Percentiles rank a stretch among this genome's conserved stretches.
phyloP scores from a whole-genome alignment of 1,140 invertebrate species.

The Sitodiplosis mosellana region DNA sequence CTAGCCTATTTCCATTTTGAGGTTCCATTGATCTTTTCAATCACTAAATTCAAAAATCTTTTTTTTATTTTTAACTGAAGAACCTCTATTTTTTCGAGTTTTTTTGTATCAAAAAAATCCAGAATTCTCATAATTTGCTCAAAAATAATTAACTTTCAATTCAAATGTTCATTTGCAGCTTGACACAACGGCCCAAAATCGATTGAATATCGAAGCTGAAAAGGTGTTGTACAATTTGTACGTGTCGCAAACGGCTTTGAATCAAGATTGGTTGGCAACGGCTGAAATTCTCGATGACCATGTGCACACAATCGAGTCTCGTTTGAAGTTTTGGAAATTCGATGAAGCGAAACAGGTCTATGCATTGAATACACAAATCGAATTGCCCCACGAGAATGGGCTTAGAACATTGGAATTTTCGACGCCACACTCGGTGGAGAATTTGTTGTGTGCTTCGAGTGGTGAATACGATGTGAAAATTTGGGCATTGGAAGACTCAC shows the following conservation, averaged over 20 bases:
- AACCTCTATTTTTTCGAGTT: too few relatives aligned
- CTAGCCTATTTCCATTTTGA: too few relatives aligned
- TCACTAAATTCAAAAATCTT: too few relatives aligned
- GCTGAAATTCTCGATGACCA: slow-evolving; percentile 45
- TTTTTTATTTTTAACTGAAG: too few relatives aligned
- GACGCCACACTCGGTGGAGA: slow-evolving; percentile 27
- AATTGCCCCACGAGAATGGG: slow-evolving; percentile 46
- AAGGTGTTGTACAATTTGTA: slow-evolving; percentile 43
- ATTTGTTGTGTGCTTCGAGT: slow-evolving; percentile 37
- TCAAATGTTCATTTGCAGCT: slow-evolving; percentile 32
- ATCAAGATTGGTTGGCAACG: slow-evolving; percentile 57
- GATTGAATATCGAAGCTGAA: slow-evolving; percentile 39
- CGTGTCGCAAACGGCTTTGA: slow-evolving; percentile 46
- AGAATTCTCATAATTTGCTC: too few relatives aligned
- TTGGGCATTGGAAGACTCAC: slow-evolving; percentile 39
- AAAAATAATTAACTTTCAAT: background rate
- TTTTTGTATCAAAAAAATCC: too few relatives aligned
- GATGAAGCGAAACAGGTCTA: slow-evolving; percentile 35
- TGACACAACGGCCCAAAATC: slow-evolving; percentile 56
- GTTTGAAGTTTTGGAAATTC: slow-evolving; percentile 67
- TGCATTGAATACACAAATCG: slow-evolving; percentile 49
- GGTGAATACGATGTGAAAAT: slow-evolving; percentile 58
- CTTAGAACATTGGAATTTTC: slow-evolving; percentile 43
- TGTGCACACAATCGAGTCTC: slow-evolving; percentile 37
- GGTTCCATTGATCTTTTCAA: too few relatives aligned